Percentiles rank a stretch among this genome's conserved stretches.
Conservation (phyloP, 1,140 invertebrate species). For the Neodiprion lecontei region DNA sequence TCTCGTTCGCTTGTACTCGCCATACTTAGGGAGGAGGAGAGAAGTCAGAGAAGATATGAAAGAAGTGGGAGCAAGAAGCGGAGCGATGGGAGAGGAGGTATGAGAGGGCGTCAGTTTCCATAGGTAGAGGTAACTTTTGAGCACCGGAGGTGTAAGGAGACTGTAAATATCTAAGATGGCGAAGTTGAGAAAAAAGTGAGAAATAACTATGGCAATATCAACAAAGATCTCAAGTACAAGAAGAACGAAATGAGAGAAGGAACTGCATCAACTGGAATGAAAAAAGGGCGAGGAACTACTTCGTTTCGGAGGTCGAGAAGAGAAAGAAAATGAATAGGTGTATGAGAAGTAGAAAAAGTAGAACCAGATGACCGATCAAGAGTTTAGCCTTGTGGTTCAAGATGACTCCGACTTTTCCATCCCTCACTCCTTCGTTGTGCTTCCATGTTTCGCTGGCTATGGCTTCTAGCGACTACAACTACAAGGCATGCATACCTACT, state of each 20-base stretch:
- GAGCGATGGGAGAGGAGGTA: background rate
- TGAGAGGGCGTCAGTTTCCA: background rate
- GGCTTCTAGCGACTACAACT: conserved; percentile 28
- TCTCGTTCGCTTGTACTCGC: conserved; percentile 36
- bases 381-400: background rate
- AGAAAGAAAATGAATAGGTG: no score
- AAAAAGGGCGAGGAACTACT: background rate
- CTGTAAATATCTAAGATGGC: background rate
- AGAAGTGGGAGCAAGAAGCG: background rate
- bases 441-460: conserved; percentile 30
- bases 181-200: background rate
- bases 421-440: background rate
- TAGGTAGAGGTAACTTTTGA: background rate
- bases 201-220: background rate
- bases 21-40: background rate
- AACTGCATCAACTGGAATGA: background rate
- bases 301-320: background rate
- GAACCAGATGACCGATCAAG: no score
- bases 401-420: background rate
- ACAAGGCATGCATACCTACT: conserved; percentile 29
- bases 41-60: background rate
- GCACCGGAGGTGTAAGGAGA: background rate
- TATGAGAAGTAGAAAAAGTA: no score
- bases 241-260: background rate
- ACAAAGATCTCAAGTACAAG: background rate